Percentiles rank a stretch among this genome's conserved stretches.
These are phyloP conservation scores for Cancer borealis DNA, from an alignment of 2,888 invertebrate genomes.

Conservation along the genomic window DNA sequence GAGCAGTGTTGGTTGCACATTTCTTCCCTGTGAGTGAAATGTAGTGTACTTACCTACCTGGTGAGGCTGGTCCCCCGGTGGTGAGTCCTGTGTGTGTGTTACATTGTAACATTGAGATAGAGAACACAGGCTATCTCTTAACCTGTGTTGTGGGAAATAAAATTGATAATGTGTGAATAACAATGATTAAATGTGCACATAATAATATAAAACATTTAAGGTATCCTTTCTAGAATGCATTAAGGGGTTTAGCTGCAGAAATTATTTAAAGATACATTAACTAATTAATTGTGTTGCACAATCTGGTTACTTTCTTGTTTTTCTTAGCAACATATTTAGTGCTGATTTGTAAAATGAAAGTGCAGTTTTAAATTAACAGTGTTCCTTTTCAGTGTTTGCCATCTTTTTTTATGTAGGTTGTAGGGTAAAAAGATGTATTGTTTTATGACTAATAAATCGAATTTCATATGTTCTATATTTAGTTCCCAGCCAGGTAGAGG, in stretches of 20 bases:
- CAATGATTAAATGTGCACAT: background rate
- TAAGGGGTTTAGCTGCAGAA: too few relatives aligned
- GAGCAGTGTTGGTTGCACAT: background rate
- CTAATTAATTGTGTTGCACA: background rate
- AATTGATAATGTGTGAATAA: background rate
- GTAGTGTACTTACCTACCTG: background rate
- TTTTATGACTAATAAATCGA: constrained; percentile 23
- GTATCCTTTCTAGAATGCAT: too few relatives aligned
- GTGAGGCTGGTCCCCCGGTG: background rate
- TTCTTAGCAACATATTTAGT: background rate
- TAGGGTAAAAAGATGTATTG: background rate
- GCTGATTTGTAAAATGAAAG: background rate
- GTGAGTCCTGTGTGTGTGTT: background rate
- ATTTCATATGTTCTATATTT: background rate
- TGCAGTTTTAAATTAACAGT: background rate
- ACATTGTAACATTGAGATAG: background rate
- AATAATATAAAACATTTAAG: too few relatives aligned
- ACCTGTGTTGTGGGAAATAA: background rate
- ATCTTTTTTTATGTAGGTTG: background rate
- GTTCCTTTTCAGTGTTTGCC: background rate
- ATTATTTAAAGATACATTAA: background rate
- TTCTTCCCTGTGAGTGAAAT: background rate
- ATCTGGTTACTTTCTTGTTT: background rate
- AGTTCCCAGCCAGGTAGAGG: background rate
- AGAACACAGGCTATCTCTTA: background rate